phyloP scores from a whole-genome alignment of 2,797 vertebrate genomes.

The Valencia hispanica region DNA sequence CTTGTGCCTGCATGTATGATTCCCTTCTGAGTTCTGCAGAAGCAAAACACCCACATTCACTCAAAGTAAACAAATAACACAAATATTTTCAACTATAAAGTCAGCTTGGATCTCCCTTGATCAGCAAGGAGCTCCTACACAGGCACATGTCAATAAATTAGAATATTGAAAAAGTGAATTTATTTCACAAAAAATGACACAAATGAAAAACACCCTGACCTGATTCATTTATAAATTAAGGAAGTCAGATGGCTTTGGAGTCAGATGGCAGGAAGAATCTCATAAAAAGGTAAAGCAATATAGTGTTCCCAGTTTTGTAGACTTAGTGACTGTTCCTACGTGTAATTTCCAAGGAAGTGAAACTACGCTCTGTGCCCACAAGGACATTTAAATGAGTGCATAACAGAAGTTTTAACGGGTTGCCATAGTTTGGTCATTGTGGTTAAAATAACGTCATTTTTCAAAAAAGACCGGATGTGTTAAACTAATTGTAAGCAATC shows the following conservation, averaged over 20 bases:
- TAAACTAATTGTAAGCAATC: slow-evolving; percentile 52
- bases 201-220: no score
- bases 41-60: slow-evolving; percentile 27
- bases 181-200: background rate
- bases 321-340: slow-evolving; percentile 24
- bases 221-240: slow-evolving; percentile 31
- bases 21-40: slow-evolving; percentile 70
- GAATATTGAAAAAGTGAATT: background rate
- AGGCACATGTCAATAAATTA: background rate
- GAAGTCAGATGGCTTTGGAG: slow-evolving; percentile 34
- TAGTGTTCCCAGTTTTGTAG: slow-evolving; percentile 34
- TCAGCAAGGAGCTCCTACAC: background rate
- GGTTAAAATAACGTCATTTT: slow-evolving; percentile 6
- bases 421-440: slow-evolving; percentile 5
- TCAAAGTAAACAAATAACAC: background rate
- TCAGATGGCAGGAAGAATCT: slow-evolving; percentile 22
- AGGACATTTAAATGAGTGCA: background rate
- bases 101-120: background rate
- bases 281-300: slow-evolving; percentile 45
- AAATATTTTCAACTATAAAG: background rate
- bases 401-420: background rate
- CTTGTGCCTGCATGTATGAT: slow-evolving; percentile 79
- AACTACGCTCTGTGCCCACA: slow-evolving; percentile 13
- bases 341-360: slow-evolving; percentile 3
- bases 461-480: slow-evolving; percentile 8